Conservation (phyloP, 35 echinoderm and acorn worm species). For the Ophioderma brevispina region DNA sequence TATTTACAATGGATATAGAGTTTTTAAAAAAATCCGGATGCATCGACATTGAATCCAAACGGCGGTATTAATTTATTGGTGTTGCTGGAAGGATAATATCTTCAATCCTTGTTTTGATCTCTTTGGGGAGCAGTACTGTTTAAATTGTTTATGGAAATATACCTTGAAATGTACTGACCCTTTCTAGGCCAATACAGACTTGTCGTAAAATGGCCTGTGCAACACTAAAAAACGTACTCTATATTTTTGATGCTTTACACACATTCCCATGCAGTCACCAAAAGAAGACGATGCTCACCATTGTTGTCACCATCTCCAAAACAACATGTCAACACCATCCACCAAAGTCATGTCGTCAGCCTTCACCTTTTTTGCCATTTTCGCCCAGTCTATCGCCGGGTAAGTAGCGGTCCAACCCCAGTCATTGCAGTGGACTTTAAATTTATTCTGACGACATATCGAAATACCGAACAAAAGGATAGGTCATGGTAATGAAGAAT, state of each 20-base stretch:
- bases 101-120: too few relatives aligned
- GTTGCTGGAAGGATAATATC: too few relatives aligned
- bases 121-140: too few relatives aligned
- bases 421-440: too few relatives aligned
- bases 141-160: background rate
- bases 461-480: too few relatives aligned
- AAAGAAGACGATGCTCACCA: conserved; percentile 97
- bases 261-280: conserved; percentile 79
- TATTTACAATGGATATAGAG: too few relatives aligned
- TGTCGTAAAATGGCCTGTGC: conserved; percentile 94
- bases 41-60: too few relatives aligned
- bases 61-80: too few relatives aligned
- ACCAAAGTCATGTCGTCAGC: conserved; percentile 78
- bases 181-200: background rate
- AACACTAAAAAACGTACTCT: conserved; percentile 95
- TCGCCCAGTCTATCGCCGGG: conserved; percentile 87
- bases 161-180: background rate
- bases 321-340: conserved; percentile 51
- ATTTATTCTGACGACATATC: too few relatives aligned
- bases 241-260: conserved; percentile 95
- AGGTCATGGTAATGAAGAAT: too few relatives aligned
- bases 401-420: too few relatives aligned
- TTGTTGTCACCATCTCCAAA: conserved; percentile 49
- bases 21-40: too few relatives aligned
- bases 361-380: conserved; percentile 90